These are phyloP conservation scores for Falco novaeseelandiae DNA, from an alignment of 2,797 vertebrate genomes.

Conservation along the genomic window DNA sequence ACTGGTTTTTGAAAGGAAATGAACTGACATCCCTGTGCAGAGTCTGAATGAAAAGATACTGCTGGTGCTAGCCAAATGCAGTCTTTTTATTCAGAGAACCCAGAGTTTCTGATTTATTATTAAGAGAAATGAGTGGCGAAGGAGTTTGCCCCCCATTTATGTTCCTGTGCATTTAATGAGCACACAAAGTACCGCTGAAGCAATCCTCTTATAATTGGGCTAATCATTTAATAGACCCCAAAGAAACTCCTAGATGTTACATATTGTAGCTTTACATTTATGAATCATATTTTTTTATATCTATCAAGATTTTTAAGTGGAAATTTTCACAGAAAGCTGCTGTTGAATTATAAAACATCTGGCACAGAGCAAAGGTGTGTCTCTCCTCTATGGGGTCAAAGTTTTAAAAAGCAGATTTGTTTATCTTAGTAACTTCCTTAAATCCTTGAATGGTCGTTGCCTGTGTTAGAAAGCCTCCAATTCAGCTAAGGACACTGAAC, in stretches of 20 bases:
- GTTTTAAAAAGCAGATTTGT: neutral
- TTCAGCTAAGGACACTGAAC: neutral
- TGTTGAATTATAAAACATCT: neutral
- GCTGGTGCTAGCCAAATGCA: neutral
- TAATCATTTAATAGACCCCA: neutral
- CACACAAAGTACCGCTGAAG: neutral
- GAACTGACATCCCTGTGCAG: neutral
- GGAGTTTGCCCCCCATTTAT: neutral
- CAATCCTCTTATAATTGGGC: neutral
- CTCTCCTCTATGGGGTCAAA: neutral
- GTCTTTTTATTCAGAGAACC: neutral
- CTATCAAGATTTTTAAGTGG: neutral
- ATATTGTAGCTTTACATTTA: neutral
- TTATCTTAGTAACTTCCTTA: neutral
- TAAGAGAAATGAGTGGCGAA: neutral
- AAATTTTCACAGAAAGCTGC: neutral
- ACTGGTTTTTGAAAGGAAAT: neutral
- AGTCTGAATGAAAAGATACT: neutral
- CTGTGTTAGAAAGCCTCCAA: neutral
- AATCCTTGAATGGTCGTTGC: neutral
- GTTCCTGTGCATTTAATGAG: neutral
- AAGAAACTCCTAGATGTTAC: neutral
- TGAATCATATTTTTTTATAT: neutral
- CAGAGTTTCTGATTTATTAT: neutral
- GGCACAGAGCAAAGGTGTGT: neutral